A percentile compares a stretch with the other conserved stretches of the same genome.
phyloP scores from a whole-genome alignment of 2,888 invertebrate species.

The Melanargia galathea region DNA sequence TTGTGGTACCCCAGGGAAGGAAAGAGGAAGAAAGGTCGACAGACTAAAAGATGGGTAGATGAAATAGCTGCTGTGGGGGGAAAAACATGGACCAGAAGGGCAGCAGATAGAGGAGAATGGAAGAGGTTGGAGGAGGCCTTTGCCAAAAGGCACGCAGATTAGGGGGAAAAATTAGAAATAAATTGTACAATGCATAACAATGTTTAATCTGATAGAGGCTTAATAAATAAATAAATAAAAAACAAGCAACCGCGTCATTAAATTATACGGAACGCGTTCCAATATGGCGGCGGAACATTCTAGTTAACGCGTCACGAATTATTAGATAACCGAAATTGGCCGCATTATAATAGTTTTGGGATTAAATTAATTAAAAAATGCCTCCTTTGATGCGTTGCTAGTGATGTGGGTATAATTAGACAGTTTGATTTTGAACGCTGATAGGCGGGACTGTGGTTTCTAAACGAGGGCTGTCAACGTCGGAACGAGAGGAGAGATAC shows the following conservation, averaged over 20 bases:
- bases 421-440: conserved; percentile 74
- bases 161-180: too few relatives aligned
- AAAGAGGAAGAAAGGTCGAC: too few relatives aligned
- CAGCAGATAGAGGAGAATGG: too few relatives aligned
- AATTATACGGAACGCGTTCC: conserved; percentile 64
- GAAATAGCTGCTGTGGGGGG: too few relatives aligned
- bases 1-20: too few relatives aligned
- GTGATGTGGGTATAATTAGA: conserved; percentile 82
- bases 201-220: too few relatives aligned
- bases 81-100: too few relatives aligned
- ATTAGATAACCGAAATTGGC: conserved; percentile 80
- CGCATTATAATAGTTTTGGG: conserved; percentile 79
- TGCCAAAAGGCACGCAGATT: too few relatives aligned
- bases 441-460: conserved; percentile 67
- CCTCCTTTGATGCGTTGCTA: conserved; percentile 72
- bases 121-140: too few relatives aligned
- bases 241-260: conserved; percentile 59
- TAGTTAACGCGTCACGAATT: conserved; percentile 75
- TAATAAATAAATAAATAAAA: too few relatives aligned
- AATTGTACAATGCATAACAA: too few relatives aligned
- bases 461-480: conserved; percentile 72
- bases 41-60: too few relatives aligned
- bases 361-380: conserved; percentile 80
- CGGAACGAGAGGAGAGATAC: conserved; percentile 51
- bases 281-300: conserved; percentile 67